Percentiles rank a stretch among this genome's conserved stretches.
phyloP scores from a whole-genome alignment of 2,113 vertebrate genomes.

The Speoplatyrhinus poulsoni region DNA sequence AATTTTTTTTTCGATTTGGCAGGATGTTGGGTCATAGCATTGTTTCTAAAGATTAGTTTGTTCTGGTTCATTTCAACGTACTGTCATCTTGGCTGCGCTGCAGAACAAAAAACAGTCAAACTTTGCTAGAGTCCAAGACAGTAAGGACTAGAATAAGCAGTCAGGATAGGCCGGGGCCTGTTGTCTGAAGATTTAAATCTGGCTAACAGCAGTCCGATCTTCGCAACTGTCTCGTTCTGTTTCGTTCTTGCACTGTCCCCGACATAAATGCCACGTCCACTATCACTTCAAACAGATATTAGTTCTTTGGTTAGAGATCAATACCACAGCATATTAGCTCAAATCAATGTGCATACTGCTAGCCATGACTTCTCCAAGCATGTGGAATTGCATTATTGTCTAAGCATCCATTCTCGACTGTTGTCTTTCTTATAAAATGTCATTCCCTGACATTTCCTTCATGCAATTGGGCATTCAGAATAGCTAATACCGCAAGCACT shows the following conservation, averaged over 20 bases:
- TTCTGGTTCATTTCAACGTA: constrained; percentile 28
- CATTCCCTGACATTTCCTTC: constrained; percentile 75
- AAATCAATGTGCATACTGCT: constrained; percentile 64
- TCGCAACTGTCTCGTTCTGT: constrained; percentile 53
- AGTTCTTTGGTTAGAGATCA: constrained; percentile 73
- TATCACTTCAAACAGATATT: constrained; percentile 70
- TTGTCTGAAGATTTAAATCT: constrained; percentile 54
- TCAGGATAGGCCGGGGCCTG: constrained; percentile 49
- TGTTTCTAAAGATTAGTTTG: constrained; percentile 25
- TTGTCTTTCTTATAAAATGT: constrained; percentile 73
- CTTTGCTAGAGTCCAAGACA: constrained; percentile 49
- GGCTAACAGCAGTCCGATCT: constrained; percentile 63
- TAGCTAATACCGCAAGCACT: constrained; percentile 53
- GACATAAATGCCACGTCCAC: constrained; percentile 66
- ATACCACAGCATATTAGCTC: constrained; percentile 75
- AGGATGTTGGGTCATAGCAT: not conserved
- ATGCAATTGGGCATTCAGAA: constrained; percentile 57
- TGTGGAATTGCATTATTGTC: constrained; percentile 66
- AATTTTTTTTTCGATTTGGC: constrained; percentile 23
- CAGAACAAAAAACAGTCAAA: constrained; percentile 29
- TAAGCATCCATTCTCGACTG: constrained; percentile 51
- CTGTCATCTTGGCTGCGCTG: constrained; percentile 37
- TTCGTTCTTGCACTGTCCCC: constrained; percentile 47
- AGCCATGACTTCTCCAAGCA: constrained; percentile 60
- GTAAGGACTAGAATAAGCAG: constrained; percentile 47